A percentile compares a stretch with the other conserved stretches of the same genome.
phyloP scores from a whole-genome alignment of 1,140 invertebrate genomes.

The Popillia japonica region DNA sequence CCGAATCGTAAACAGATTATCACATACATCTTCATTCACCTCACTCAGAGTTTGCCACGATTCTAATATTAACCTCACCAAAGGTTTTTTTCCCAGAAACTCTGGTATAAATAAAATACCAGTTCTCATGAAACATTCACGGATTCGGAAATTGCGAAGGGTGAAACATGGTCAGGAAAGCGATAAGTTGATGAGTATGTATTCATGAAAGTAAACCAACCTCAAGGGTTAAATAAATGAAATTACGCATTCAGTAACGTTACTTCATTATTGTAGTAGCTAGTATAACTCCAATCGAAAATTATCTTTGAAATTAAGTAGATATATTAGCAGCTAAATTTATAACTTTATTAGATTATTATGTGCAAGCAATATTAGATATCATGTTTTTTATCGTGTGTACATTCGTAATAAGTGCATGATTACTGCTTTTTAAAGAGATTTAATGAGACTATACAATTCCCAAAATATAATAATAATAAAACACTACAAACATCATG shows the following conservation, averaged over 20 bases:
- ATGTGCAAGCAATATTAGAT: too few relatives aligned
- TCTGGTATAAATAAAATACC: background rate
- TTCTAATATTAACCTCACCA: background rate
- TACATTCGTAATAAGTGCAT: too few relatives aligned
- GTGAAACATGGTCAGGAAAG: background rate
- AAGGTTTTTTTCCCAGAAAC: background rate
- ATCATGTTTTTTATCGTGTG: too few relatives aligned
- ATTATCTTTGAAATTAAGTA: too few relatives aligned
- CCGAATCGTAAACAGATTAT: background rate
- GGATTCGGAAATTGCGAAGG: background rate
- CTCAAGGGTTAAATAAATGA: background rate
- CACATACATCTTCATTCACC: background rate
- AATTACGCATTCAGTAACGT: background rate
- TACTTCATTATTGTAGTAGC: background rate
- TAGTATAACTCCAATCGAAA: too few relatives aligned
- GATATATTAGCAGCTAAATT: too few relatives aligned
- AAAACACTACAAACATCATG: too few relatives aligned
- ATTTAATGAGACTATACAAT: too few relatives aligned
- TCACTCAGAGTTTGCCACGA: background rate
- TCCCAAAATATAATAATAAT: too few relatives aligned
- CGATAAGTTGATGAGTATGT: background rate
- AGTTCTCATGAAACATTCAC: background rate
- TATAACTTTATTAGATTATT: too few relatives aligned
- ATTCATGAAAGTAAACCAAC: background rate
- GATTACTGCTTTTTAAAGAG: too few relatives aligned